These are phyloP conservation scores for Littorina saxatilis DNA, from an alignment of 1,140 invertebrate genomes.

Conservation along the genomic window DNA sequence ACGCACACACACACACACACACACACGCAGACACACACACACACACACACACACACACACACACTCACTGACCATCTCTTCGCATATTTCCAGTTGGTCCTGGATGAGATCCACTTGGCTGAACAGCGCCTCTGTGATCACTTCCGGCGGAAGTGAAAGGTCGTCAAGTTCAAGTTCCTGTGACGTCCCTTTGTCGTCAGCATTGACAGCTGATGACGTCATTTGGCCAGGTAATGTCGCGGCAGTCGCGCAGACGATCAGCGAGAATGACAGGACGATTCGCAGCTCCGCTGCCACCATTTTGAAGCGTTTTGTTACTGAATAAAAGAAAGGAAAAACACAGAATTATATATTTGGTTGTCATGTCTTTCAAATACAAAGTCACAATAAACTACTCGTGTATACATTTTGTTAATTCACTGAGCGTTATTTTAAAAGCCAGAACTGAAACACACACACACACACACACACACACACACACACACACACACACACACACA, in stretches of 20 bases:
- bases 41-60: slow-evolving; percentile 3
- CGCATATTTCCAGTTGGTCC: slow-evolving; percentile 21
- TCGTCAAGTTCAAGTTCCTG: slow-evolving; percentile 1
- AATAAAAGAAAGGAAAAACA: too few relatives aligned
- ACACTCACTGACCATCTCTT: slow-evolving; percentile 15
- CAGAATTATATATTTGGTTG: too few relatives aligned
- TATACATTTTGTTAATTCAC: too few relatives aligned
- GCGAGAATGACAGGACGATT: too few relatives aligned
- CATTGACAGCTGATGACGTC: not conserved
- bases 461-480: slow-evolving; percentile 12
- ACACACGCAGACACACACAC: not conserved
- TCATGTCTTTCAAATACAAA: too few relatives aligned
- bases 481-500: not conserved
- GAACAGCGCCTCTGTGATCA: slow-evolving; percentile 32
- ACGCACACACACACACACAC: not conserved
- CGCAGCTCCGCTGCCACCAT: too few relatives aligned
- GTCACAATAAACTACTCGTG: too few relatives aligned
- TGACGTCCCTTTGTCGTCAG: not conserved
- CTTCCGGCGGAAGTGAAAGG: slow-evolving; percentile 25
- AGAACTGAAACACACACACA: not conserved
- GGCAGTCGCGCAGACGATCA: not conserved
- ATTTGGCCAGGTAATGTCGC: not conserved
- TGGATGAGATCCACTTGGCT: slow-evolving; percentile 31
- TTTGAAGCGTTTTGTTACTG: too few relatives aligned
- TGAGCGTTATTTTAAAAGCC: too few relatives aligned